These are phyloP conservation scores for Drosophila rhopaloa DNA, from an alignment of 1,140 invertebrate genomes.

Conservation along the genomic window DNA sequence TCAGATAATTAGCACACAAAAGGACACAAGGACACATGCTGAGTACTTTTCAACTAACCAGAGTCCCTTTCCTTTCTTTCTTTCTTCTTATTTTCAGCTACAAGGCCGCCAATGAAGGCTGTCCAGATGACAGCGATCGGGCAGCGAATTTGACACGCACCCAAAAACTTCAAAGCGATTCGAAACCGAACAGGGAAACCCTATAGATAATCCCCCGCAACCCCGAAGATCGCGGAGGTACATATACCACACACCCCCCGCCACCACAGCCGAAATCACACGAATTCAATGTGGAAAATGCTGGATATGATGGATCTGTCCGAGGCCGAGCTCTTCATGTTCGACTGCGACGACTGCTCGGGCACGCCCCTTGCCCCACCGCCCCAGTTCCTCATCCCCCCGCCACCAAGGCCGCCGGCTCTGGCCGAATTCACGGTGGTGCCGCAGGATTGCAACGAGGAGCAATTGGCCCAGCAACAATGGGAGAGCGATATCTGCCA, in stretches of 20 bases:
- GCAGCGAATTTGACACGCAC: slow-evolving; percentile 72
- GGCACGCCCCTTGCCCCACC: slow-evolving; percentile 87
- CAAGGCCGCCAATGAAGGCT: slow-evolving; percentile 65
- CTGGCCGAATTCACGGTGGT: slow-evolving; percentile 83
- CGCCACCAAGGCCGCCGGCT: slow-evolving; percentile 86
- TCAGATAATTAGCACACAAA: slow-evolving; percentile 63
- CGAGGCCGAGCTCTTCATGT: slow-evolving; percentile 74
- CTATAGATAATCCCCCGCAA: slow-evolving; percentile 17
- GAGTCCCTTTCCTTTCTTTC: slow-evolving; percentile 7
- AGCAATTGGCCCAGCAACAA: slow-evolving; percentile 75
- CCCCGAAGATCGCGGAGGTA: slow-evolving; percentile 5
- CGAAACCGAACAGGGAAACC: slow-evolving; percentile 15
- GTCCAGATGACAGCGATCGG: slow-evolving; percentile 75
- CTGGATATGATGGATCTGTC: slow-evolving; percentile 64
- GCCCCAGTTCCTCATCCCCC: slow-evolving; percentile 87
- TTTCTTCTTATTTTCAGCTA: slow-evolving; percentile 41
- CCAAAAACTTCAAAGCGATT: slow-evolving; percentile 32
- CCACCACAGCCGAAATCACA: slow-evolving; percentile 12
- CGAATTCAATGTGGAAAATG: slow-evolving; percentile 81
- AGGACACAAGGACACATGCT: slow-evolving; percentile 22
- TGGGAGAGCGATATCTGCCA: slow-evolving; percentile 84
- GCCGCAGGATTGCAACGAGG: slow-evolving; percentile 74
- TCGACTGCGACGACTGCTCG: slow-evolving; percentile 86
- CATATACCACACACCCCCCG: slow-evolving; percentile 1
- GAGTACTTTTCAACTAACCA: slow-evolving; percentile 48